Evolutionary conservation across 2,797 vertebrate species (phyloP), one percentile per base, ranked within the genome.

Genomic region (Epinephelus malabaricus): DNA sequence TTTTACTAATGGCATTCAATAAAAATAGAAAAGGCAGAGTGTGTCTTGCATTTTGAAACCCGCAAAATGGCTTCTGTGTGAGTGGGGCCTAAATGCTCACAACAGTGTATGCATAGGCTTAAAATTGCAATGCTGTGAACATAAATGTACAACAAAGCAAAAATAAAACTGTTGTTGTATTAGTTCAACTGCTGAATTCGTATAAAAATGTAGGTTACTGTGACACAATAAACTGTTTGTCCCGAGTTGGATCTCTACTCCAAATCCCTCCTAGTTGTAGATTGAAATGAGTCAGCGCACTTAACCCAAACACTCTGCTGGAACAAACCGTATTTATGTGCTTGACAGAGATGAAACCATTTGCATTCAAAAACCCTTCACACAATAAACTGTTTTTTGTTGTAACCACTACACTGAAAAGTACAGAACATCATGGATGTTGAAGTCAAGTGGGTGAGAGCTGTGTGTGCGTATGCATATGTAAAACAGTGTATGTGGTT

Each of bases 221-320:
- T 71, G 66, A 74, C 66, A 79, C 17, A n/a, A 18, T 27, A 2
- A 75, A 63, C 54, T 64, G 69, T 71, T 76, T 56, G 75, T 75
- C 55, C 46, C 2, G 64, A 75, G 53, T 70, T 17, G 10, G 56
- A 70, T 55, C 67, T 66, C 19, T 19, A 56, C 76, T 82, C 21
- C 30, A 63, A 23, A 73, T 66, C 84, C 34, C 34, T 43, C n/a
- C 0, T 56, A 58, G 38, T 45, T 50, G 68, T 15, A 7, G 38
- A 73, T 6, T 46, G 60, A n/a, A 68, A 73, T 77, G 83, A 87
- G 74, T 90, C 84, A 85, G 10, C 0, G 45, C 81, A 67, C 84
- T 88, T 76, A 13, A 86, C 79, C 69, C 40, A 21, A 77, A 78
- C 59, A 23, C 61, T 4, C 25, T 0, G 80, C 71, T 59, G 75